phyloP scores from a whole-genome alignment of 2,113 vertebrate species.

The Azemiops feae region DNA sequence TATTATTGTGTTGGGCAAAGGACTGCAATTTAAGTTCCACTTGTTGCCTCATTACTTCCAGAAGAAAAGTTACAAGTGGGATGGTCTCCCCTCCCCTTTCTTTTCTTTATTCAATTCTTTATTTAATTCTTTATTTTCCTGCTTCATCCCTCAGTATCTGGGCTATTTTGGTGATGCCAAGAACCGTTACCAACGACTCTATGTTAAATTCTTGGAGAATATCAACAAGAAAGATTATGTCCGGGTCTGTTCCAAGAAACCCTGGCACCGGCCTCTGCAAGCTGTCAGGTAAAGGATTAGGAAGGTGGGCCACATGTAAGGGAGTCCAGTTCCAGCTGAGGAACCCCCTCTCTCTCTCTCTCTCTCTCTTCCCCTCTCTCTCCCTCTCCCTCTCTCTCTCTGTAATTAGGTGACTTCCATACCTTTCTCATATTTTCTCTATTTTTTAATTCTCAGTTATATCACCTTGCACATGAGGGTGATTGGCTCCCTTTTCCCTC shows the following conservation, averaged over 20 bases:
- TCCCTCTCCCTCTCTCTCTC: no score
- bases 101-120: not conserved
- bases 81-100: not conserved
- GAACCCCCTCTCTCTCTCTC: no score
- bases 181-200: slow-evolving; percentile 88
- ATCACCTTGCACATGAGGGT: not conserved
- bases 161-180: slow-evolving; percentile 92
- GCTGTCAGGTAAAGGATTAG: slow-evolving; percentile 73
- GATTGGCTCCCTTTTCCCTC: not conserved
- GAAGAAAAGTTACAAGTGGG: not conserved
- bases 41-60: not conserved
- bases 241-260: slow-evolving; percentile 85
- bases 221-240: slow-evolving; percentile 94
- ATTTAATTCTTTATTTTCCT: not conserved
- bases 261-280: slow-evolving; percentile 83
- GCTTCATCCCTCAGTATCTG: slow-evolving; percentile 75
- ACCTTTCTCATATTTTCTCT: not conserved
- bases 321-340: no score
- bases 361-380: no score
- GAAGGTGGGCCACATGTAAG: no score
- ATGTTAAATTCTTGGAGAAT: slow-evolving; percentile 92
- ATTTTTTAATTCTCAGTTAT: not conserved
- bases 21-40: not conserved
- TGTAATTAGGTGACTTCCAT: not conserved
- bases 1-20: not conserved